Conservation (phyloP, 1,140 invertebrate genomes). For the Cheumatopsyche charites region DNA sequence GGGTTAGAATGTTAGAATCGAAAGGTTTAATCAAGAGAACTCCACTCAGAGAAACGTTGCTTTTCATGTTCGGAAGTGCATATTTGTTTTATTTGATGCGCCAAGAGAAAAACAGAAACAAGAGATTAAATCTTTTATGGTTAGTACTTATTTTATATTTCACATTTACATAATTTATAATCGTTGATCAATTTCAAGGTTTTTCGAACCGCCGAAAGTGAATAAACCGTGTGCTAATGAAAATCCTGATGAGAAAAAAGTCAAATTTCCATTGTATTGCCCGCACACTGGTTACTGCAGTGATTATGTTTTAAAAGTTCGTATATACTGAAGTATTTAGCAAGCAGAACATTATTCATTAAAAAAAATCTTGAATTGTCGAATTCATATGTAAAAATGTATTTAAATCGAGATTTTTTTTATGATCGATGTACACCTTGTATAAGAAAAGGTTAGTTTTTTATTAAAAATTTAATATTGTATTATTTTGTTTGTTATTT, state of each 20-base stretch:
- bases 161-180: not conserved
- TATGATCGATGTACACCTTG: no score
- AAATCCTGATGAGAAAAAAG: slow-evolving; percentile 30
- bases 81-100: slow-evolving; percentile 60
- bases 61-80: slow-evolving; percentile 60
- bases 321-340: slow-evolving; percentile 17
- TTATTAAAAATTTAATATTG: not conserved
- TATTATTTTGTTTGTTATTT: slow-evolving; percentile 9
- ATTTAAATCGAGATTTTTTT: no score
- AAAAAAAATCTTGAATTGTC: no score
- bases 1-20: slow-evolving; percentile 57
- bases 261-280: slow-evolving; percentile 54
- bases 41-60: slow-evolving; percentile 54
- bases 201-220: slow-evolving; percentile 59
- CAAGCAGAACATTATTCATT: not conserved
- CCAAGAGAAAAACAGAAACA: slow-evolving; percentile 55
- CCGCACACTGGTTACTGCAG: slow-evolving; percentile 56
- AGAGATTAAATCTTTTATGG: slow-evolving; percentile 58
- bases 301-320: slow-evolving; percentile 57
- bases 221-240: slow-evolving; percentile 50
- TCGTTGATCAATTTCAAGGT: slow-evolving; percentile 50
- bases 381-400: no score
- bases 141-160: slow-evolving; percentile 46
- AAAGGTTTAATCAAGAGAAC: slow-evolving; percentile 57
- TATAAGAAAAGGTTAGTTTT: no score